phyloP scores from a whole-genome alignment of 1,140 invertebrate genomes.

The Saxidomus purpurata region DNA sequence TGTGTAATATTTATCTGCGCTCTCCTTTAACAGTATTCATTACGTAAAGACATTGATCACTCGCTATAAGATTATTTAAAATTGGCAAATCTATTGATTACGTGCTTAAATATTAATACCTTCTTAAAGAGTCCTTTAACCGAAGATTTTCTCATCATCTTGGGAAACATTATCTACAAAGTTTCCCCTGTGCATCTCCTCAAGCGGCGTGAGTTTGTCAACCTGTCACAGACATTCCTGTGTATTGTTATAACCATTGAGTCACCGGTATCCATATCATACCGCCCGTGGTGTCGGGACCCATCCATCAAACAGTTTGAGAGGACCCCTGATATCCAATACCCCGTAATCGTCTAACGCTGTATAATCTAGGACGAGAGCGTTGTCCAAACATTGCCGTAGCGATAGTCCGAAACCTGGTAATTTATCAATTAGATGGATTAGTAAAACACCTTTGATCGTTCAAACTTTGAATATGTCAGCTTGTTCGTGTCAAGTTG shows the following conservation, averaged over 20 bases:
- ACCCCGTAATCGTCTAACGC: not conserved
- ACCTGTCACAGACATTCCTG: not conserved
- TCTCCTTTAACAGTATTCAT: too few relatives aligned
- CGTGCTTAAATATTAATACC: not conserved
- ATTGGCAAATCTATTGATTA: not conserved
- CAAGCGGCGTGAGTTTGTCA: not conserved
- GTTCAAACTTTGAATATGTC: not conserved
- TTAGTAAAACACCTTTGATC: slow-evolving; percentile 20
- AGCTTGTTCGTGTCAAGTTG: not conserved
- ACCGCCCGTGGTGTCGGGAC: not conserved
- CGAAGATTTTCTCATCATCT: not conserved
- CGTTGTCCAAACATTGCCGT: slow-evolving; percentile 17
- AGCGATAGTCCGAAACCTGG: slow-evolving; percentile 10
- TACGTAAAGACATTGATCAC: too few relatives aligned
- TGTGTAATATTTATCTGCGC: too few relatives aligned
- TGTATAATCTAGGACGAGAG: slow-evolving; percentile 18
- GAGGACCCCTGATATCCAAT: slow-evolving; percentile 1
- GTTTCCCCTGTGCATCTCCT: not conserved
- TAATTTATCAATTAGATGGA: slow-evolving; percentile 14
- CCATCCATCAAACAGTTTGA: slow-evolving; percentile 30
- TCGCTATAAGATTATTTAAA: too few relatives aligned
- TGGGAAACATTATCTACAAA: not conserved
- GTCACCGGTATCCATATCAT: not conserved
- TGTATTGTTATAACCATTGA: not conserved
- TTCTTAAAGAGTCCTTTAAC: not conserved